Evolutionary conservation across 2,113 vertebrate genomes (phyloP), one percentile per base, ranked within the genome.

Genomic region (Acanthochromis polyacanthus): DNA sequence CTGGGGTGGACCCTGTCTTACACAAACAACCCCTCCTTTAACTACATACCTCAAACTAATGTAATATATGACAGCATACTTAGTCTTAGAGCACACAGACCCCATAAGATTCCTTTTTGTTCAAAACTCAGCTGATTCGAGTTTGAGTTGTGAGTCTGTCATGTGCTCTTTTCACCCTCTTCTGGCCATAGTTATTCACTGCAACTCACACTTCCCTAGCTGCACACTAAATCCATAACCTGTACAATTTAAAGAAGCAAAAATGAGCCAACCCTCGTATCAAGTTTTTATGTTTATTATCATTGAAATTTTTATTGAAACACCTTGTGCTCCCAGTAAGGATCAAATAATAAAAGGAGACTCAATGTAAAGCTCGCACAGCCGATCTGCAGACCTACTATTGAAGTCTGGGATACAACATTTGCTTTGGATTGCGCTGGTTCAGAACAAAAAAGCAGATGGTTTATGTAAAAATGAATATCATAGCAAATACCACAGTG

Each of bases 381-480:
- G 78, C 84, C 19, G 77, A 78, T 90, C 83, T 82, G 81, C 64
- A 91, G 90, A 88, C 71, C 78, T 65, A 59, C 60, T 69, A 69
- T 88, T 74, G 86, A 88, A 91, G 87, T 86, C 85, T 83, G 83
- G 77, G 81, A 90, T 72, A 89, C 87, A 83, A 87, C 80, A 83
- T 81, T 85, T 88, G 60, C 58, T 84, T 82, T 81, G 75, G 64
- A 84, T 83, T 89, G 69, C 28, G 80, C 83, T 82, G 84, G 74
- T 83, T 84, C 78, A 88, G 71, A 87, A 83, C 72, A 88, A 90
- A 86, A 80, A 88, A 92, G 90, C 84, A 88, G 90, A 85, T 91
- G 91, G 78, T 88, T 93, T 84, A 59, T 93, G 89, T 93, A 92
- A 86, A 93, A 93, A 93, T 89, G 81, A 88, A 90, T 89, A 92